Percentiles rank a stretch among this genome's conserved stretches.
These are phyloP conservation scores for Darevskia nairensis DNA, from an alignment of 2,797 vertebrate genomes.

Conservation along the genomic window DNA sequence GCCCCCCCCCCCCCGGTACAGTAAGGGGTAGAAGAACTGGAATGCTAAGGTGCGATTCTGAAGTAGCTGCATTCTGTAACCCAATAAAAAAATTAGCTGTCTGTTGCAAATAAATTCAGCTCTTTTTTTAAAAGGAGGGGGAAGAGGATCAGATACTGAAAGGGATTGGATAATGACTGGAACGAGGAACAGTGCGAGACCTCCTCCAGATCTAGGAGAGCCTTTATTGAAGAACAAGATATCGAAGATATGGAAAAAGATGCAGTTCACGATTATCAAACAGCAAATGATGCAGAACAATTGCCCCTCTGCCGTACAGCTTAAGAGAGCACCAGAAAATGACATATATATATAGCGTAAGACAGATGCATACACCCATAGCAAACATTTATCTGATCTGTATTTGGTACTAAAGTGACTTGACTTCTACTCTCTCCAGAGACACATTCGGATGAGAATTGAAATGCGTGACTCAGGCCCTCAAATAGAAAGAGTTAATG, in stretches of 20 bases:
- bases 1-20: too few relatives aligned
- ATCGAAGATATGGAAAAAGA: background rate
- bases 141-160: background rate
- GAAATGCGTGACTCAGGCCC: background rate
- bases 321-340: background rate
- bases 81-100: background rate
- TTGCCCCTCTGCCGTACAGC: background rate
- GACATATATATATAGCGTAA: background rate
- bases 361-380: background rate
- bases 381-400: background rate
- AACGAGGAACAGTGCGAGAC: background rate
- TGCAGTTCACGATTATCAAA: background rate
- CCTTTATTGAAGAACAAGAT: background rate
- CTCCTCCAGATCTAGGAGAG: background rate
- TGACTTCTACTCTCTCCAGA: background rate
- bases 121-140: background rate
- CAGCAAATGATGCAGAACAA: background rate
- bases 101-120: background rate
- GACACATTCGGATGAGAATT: background rate
- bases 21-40: background rate
- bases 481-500: background rate
- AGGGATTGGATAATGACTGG: background rate
- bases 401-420: background rate
- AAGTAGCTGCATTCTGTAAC: background rate
- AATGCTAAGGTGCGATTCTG: background rate